Conservation (phyloP, 2,797 vertebrate genomes). For the Periparus ater region DNA sequence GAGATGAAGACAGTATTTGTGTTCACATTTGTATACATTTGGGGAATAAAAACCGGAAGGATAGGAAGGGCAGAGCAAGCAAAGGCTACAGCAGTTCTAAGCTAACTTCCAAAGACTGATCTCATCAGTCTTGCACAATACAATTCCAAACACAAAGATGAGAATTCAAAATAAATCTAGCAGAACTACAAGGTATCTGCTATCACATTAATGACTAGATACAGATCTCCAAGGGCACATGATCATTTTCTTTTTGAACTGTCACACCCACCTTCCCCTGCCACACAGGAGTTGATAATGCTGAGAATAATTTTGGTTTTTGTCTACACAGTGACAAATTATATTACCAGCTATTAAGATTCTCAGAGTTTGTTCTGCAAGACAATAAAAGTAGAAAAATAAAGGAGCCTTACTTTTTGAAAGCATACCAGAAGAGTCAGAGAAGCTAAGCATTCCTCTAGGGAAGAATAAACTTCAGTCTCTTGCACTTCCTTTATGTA, state of each 20-base stretch:
- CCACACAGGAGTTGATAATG: background rate
- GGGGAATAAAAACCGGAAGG: slow-evolving; percentile 58
- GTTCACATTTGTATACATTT: slow-evolving; percentile 43
- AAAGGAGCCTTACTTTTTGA: background rate
- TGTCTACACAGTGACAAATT: background rate
- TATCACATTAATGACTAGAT: background rate
- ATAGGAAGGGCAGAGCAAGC: slow-evolving; percentile 61
- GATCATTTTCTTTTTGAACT: background rate
- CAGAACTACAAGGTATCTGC: background rate
- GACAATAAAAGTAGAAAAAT: background rate
- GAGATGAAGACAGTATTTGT: slow-evolving; percentile 21
- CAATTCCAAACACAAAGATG: slow-evolving; percentile 21
- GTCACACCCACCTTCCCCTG: background rate
- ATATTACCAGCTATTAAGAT: background rate
- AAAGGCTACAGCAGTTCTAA: background rate
- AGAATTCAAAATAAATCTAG: slow-evolving; percentile 6
- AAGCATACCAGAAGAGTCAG: background rate
- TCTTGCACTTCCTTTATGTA: slow-evolving; percentile 43
- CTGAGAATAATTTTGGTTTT: background rate
- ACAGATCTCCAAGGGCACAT: background rate
- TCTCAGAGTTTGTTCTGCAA: background rate
- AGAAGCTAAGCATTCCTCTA: slow-evolving; percentile 29
- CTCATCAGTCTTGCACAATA: slow-evolving; percentile 38
- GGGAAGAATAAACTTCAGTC: slow-evolving; percentile 51
- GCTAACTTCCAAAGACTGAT: slow-evolving; percentile 35